These are phyloP conservation scores for Agriotes lineatus DNA, from an alignment of 2,888 invertebrate species.

Conservation along the genomic window DNA sequence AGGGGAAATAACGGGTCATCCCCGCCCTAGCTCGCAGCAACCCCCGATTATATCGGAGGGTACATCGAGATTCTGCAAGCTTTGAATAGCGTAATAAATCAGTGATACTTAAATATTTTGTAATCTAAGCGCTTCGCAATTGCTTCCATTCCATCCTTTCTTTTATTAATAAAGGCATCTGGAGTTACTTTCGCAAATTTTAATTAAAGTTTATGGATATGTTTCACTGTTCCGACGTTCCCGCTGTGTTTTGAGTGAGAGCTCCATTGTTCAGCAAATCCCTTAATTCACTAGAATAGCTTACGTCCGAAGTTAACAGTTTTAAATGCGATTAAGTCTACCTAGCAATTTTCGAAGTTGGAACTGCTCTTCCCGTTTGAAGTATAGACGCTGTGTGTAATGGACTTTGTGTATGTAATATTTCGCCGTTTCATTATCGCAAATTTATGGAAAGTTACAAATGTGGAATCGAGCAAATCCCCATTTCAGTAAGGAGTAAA, in stretches of 20 bases:
- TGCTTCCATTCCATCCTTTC: constrained; percentile 27
- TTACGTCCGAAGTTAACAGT: constrained; percentile 1
- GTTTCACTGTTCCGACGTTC: constrained; percentile 2
- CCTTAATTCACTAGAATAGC: constrained; percentile 1
- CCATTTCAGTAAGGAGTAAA: too few species aligned
- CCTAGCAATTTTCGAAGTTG: neutral
- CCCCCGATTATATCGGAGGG: constrained; percentile 30
- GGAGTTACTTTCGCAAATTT: constrained; percentile 14
- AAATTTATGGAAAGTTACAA: too few species aligned
- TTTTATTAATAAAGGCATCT: constrained; percentile 23
- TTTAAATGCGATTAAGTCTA: constrained; percentile 1
- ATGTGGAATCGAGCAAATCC: too few species aligned
- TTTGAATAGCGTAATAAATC: constrained; percentile 36
- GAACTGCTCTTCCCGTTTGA: neutral
- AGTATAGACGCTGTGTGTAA: neutral
- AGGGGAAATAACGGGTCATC: constrained; percentile 30
- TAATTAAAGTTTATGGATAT: constrained; percentile 24
- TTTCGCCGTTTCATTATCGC: too few species aligned
- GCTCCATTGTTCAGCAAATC: neutral
- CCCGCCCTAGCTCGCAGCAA: constrained; percentile 16
- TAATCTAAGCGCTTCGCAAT: constrained; percentile 30
- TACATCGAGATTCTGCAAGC: constrained; percentile 19
- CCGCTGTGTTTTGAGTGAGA: constrained; percentile 4
- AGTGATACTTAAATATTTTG: constrained; percentile 34
- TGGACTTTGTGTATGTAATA: neutral